Base-by-base conservation (phyloP, 92 coral and sea anemone species). In the Epizoanthus illoricatus region DNA sequence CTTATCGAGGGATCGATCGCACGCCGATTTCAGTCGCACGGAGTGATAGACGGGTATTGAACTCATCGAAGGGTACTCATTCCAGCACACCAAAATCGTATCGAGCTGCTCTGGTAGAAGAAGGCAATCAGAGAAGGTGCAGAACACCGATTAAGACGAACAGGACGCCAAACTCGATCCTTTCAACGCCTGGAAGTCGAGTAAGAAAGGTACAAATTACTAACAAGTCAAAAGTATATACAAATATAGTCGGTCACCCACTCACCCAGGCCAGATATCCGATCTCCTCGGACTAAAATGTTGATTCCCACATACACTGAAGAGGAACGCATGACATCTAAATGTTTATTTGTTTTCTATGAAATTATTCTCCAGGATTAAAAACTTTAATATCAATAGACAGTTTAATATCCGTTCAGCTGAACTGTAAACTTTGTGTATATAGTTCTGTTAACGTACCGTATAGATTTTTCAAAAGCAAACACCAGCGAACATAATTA, bases 41-140 rank as follows among this genome's bases (percentile, higher is more conserved):
- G 18, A 23, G 80, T 49, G 79, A 79, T 2, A 88, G 56, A 55
- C 58, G 73, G 58, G 80, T 56, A 7, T 78, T 62, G 40, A 71
- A 65, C 15, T 36, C 57, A 17, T 40, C 73, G 7, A 73, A 70
- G 62, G 73, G 67, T 56, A 81, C 70, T 58, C 58, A 40, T 56
- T 74, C 85, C 41, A 86, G 90, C 39, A 92, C 94, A 6, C 97
- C 97, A 64, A 92, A 80, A 60, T 76, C 80, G 21, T 92, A 82
- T 73, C 74, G 88, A 28, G 90, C 89, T 28, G 97, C 97, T 57
- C 79, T 92, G 40, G 57, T 62, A 11, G 90, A 86, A 15, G 80
- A 80, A 18, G 97, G 97, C 16, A 92, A 92, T 91, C 92, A 91
- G 16, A 83, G 97, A 76, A 74, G 90, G 81, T 84, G 55, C 20